Percentiles rank a stretch among this genome's conserved stretches.
Conservation (phyloP, 2,113 vertebrate species). For the Calyptommatus sinebrachiatus region DNA sequence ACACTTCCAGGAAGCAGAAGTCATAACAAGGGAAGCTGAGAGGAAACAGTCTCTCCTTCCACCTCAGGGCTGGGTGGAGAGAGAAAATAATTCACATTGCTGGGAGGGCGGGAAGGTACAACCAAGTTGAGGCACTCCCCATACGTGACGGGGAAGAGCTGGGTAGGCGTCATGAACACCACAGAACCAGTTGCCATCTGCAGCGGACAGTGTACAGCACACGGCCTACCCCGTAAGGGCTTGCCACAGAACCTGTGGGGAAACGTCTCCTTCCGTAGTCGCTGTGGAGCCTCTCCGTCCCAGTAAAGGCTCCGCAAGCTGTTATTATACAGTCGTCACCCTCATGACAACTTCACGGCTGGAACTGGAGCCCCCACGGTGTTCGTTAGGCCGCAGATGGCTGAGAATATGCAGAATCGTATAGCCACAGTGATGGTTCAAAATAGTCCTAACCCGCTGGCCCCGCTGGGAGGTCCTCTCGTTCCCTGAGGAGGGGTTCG, state of each 20-base stretch:
- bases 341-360: slow-evolving; percentile 93
- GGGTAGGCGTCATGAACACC: slow-evolving; percentile 5
- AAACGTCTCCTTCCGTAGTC: slow-evolving; percentile 21
- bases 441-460: slow-evolving; percentile 89
- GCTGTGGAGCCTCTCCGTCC: slow-evolving; percentile 49
- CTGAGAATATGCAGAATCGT: slow-evolving; percentile 92
- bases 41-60: slow-evolving; percentile 25
- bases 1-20: slow-evolving; percentile 1
- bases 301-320: slow-evolving; percentile 47
- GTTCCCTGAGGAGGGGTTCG: slow-evolving; percentile 77
- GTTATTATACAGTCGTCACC: slow-evolving; percentile 88
- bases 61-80: slow-evolving; percentile 26
- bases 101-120: slow-evolving; percentile 28
- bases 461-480: slow-evolving; percentile 74
- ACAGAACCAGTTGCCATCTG: slow-evolving; percentile 18
- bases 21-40: slow-evolving; percentile 15
- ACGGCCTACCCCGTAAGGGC: slow-evolving; percentile 20
- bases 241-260: slow-evolving; percentile 17
- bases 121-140: slow-evolving; percentile 20
- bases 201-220: slow-evolving; percentile 30
- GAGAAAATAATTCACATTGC: slow-evolving; percentile 41
- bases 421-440: slow-evolving; percentile 94
- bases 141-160: slow-evolving; percentile 4
- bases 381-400: slow-evolving; percentile 86
- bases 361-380: slow-evolving; percentile 78